Conservation (phyloP, 2,113 vertebrate species). For the Clarias gariepinus region DNA sequence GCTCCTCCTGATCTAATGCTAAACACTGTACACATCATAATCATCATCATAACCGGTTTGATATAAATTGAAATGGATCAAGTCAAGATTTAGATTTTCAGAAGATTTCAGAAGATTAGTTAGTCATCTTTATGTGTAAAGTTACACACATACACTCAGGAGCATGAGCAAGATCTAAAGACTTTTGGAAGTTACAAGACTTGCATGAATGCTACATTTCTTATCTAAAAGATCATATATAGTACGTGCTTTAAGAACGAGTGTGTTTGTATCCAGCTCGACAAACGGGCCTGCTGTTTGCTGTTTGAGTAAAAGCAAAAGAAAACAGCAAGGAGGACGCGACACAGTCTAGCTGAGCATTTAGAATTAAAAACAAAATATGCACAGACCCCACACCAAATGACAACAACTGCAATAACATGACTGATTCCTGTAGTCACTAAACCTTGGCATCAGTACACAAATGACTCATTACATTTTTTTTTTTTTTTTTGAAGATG, state of each 20-base stretch:
- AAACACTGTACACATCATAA: background rate
- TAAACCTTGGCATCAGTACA: background rate
- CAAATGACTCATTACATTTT: too few species aligned
- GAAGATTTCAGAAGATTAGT: too few species aligned
- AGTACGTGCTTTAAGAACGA: background rate
- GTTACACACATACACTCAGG: background rate
- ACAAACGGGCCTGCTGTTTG: background rate
- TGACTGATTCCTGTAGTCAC: background rate
- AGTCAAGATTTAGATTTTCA: too few species aligned
- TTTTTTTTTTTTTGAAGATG: background rate
- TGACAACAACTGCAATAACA: background rate
- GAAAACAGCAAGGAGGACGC: background rate
- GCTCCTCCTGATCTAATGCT: background rate
- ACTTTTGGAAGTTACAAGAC: background rate
- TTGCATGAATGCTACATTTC: background rate
- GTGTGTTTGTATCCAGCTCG: background rate
- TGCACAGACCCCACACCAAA: accelerated
- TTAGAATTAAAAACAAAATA: too few species aligned
- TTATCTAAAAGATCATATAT: background rate
- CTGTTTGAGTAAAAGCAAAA: background rate
- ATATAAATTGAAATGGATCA: too few species aligned
- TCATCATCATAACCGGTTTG: background rate
- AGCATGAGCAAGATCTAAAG: background rate
- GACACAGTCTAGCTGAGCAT: background rate
- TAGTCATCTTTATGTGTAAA: background rate